Evolutionary conservation across 2,113 vertebrate genomes (phyloP), one percentile per base, ranked within the genome.

Genomic region (Cyanoliseus patagonus): DNA sequence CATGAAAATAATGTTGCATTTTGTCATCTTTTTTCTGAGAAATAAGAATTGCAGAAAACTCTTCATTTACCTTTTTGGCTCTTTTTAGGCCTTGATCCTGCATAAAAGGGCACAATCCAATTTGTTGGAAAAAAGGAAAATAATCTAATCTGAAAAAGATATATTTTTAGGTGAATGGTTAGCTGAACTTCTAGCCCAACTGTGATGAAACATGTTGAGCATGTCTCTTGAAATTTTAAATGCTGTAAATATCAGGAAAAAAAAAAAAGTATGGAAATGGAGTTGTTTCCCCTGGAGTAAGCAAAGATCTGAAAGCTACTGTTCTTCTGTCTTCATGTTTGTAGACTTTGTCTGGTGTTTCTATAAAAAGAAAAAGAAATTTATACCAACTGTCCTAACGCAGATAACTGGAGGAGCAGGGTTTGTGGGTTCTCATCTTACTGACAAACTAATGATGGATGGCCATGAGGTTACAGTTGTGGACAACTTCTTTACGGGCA

Each of bases 391-490:
- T 97, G 88, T 97, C 96, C 88, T 94, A 95, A 96, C 67, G 79
- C 97, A 99, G 99, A 99, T 99, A 95, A 99, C 99, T 33, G 99
- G 99, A 95, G 99, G 99, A 51, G 99, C 99, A 52, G 99, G 99
- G 73, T 99, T 99, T 91, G 99, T 99, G 94, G 99, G 99, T 82
- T 99, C 99, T 92, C 99, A 99, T 96, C 98, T 99, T 93, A 99
- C 99, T 39, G 99, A 99, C 97, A 99, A 99, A 94, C 98, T 99
- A 97, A 99, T 99, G 99, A 99, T 99, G 99, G 99, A 99, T 28
- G 99, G 99, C 95, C 99, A 99, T 51, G 99, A 99, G 97, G 99
- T 99, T 92, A 99, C 99, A 6, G 99, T 99, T 97, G 99, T 99
- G 93, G 99, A 99, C 98, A 99, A 99, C 98, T 99, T 99, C 98